Base-by-base conservation (phyloP, 1,140 invertebrate genomes). In the Trichoplusia ni region DNA sequence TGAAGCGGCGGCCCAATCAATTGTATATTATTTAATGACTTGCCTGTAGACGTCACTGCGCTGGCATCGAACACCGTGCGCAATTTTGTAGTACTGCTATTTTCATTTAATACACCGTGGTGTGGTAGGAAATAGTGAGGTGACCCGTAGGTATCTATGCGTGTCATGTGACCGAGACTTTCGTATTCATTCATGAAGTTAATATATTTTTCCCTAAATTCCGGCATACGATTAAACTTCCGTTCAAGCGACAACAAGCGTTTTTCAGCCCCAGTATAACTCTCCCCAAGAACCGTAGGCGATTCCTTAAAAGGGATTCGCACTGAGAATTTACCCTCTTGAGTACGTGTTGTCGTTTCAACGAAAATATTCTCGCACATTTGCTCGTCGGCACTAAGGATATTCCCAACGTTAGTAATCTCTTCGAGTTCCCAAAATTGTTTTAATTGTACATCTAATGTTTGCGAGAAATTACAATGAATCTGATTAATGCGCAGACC, bases 71-170 rank as follows among this genome's bases (percentile, higher is more conserved):
- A 86, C 0, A 84, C 82, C 6, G 77, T 71, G 8, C 82, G 47
- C 2, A 87, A 33, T 58, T 81, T 79, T 0, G 80, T 84, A 0
- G 78, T 84, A 1, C 58, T 42, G 37, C 70, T 78, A n/a, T 65
- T 29, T 40, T 75, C 68, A n/a, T 69, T 51, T 8, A 77, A 33
- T 0, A 91, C 84, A 3, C 73, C 69, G 23, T 88, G 86, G 71
- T 91, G 89, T 3, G 88, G 86, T 9, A 91, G 27, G 51, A 86
- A 84, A 69, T 85, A 79, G 31, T 69, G 19, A 8, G 65, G 65
- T 25, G 31, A 35, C 1, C 4, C 1, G 27, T 47, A 59, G 8
- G 8, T 25, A 21, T 54, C 1, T 8, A 64, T 14, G 0, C 23
- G 38, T n/a, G 16, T 31, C 79, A 82, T 82, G 42, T 85, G 79